Conservation (phyloP, 2,797 vertebrate species). For the Chloroceryle amazona region DNA sequence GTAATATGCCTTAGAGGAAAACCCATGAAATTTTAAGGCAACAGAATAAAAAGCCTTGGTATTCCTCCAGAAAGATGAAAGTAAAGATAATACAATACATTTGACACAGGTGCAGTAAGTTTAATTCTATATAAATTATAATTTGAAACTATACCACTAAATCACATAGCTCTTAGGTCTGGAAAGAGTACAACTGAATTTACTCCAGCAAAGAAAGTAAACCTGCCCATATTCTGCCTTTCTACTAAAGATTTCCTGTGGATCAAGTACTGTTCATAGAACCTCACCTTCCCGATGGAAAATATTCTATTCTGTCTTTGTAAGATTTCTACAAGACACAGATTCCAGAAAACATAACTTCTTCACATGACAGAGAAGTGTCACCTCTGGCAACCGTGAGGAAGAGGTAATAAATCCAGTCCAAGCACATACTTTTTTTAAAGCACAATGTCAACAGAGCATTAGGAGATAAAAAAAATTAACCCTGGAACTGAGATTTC, state of each 20-base stretch:
- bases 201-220: neutral
- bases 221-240: neutral
- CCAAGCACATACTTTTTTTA: neutral
- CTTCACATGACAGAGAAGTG: neutral
- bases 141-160: neutral
- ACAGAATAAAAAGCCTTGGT: neutral
- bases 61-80: neutral
- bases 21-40: neutral
- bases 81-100: neutral
- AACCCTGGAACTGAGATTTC: neutral
- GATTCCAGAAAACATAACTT: neutral
- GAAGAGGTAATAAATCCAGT: neutral
- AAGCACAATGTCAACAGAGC: neutral
- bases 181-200: neutral
- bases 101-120: neutral
- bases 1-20: neutral
- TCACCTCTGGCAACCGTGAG: neutral
- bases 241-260: constrained; percentile 11
- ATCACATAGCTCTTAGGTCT: neutral
- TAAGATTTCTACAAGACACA: neutral
- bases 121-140: neutral
- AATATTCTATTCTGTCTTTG: neutral
- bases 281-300: constrained; percentile 25
- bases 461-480: constrained; percentile 39
- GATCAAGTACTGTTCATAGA: neutral